Evolutionary conservation across 2,797 vertebrate genomes (phyloP), one percentile per base, ranked within the genome.

Genomic region (Champsocephalus esox): DNA sequence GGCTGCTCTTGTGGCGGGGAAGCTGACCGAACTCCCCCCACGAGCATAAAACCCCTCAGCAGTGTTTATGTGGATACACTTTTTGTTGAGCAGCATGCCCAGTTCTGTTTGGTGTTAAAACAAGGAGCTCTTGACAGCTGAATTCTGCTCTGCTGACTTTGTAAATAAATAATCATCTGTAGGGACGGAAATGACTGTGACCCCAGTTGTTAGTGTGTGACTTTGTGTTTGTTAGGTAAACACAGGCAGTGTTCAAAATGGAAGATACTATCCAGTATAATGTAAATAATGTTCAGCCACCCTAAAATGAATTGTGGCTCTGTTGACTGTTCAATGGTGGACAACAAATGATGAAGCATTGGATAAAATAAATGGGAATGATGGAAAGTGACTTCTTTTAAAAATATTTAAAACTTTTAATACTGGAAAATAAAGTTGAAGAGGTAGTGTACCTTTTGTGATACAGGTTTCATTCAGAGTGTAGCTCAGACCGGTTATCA

Each of bases 81-180:
- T 45, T 34, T 50, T 71, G 71, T 79, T 21, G 44, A 56, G 57
- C 59, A 63, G 60, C 62, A 14, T 34, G 46, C 45, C 43, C 44
- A 4, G 57, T 66, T 74, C 50, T 59, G 73, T 82, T 83, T 80
- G 80, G 74, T 77, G 68, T 75, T 49, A 48, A 84, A 83, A 83
- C 57, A 41, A 71, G 61, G 51, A 73, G 77, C 48, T 71, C 79
- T 5, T 70, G 82, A 83, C 70, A 63, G 58, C 82, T 62, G 61
- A 81, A 66, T 83, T 54, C 51, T 63, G 56, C 69, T 75, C 75
- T 60, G 61, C 59, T 32, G 6, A 57, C 61, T 75, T 73, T 77
- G 69, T 74, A 78, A 83, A 90, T 82, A 88, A 90, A 87, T 83
- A 84, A 67, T 80, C 41, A 72, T 80, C 58, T 69, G 71, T 64